phyloP scores from a whole-genome alignment of 2,113 vertebrate species.

The Mixornis gularis region DNA sequence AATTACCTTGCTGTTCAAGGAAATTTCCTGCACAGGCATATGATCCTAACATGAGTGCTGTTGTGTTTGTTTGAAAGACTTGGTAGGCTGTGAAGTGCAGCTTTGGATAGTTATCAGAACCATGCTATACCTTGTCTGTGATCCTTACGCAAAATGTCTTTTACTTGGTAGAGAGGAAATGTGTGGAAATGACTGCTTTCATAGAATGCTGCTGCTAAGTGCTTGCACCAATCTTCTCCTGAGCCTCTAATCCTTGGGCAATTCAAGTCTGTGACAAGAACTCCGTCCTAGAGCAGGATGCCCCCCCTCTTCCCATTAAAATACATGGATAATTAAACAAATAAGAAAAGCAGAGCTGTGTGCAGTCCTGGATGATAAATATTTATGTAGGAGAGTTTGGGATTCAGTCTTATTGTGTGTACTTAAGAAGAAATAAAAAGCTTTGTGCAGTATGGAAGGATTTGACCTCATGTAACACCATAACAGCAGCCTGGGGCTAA shows the following conservation, averaged over 20 bases:
- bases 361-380: background rate
- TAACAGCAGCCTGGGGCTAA: constrained; percentile 36
- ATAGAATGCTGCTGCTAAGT: background rate
- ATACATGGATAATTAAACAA: background rate
- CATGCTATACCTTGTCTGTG: background rate
- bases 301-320: background rate
- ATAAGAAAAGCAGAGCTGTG: background rate
- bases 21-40: background rate
- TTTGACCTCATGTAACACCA: constrained; percentile 42
- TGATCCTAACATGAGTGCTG: background rate
- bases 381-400: background rate
- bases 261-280: background rate
- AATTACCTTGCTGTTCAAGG: background rate
- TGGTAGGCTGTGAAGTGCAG: background rate
- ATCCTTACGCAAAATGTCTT: background rate
- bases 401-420: background rate
- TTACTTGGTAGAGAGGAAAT: background rate
- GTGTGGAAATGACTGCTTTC: background rate
- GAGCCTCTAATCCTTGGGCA: background rate
- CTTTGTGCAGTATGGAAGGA: background rate
- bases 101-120: background rate
- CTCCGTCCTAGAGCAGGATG: background rate
- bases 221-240: background rate
- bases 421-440: constrained; percentile 33
- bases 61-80: background rate